phyloP scores from a whole-genome alignment of 1,140 invertebrate species.

The Cotesia chilonis region DNA sequence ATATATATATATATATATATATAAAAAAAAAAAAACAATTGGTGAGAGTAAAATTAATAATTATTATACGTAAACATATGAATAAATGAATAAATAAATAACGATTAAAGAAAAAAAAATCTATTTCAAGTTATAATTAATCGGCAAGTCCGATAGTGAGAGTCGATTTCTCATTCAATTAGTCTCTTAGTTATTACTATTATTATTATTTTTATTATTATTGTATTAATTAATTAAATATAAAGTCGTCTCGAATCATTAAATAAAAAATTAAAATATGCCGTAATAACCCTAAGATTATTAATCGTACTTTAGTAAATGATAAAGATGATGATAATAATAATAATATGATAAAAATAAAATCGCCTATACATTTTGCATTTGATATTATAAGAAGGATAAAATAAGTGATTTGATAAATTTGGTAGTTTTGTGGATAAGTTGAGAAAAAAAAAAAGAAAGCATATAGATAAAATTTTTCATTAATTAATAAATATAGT shows the following conservation, averaged over 20 bases:
- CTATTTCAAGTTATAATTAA: not conserved
- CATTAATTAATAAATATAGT: too few species aligned
- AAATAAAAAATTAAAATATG: not conserved
- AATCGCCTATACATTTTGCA: constrained; percentile 43
- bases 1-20: constrained; percentile 41
- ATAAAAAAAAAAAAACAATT: not conserved
- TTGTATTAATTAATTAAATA: too few species aligned
- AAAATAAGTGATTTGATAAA: not conserved
- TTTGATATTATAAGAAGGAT: constrained; percentile 21
- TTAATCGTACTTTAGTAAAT: too few species aligned
- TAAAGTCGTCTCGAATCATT: constrained; percentile 22
- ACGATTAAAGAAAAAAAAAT: not conserved
- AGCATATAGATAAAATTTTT: too few species aligned
- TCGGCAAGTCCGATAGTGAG: not conserved
- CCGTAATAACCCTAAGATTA: constrained; percentile 16
- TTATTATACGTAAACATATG: not conserved
- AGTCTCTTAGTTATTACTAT: too few species aligned
- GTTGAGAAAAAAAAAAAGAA: not conserved
- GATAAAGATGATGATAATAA: too few species aligned
- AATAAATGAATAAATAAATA: constrained; percentile 18
- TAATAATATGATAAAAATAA: constrained; percentile 21
- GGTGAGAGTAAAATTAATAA: constrained; percentile 22
- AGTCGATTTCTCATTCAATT: too few species aligned
- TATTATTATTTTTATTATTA: too few species aligned
- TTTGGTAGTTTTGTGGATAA: not conserved